These are phyloP conservation scores for Drosophila mayaguana DNA, from an alignment of 2,888 invertebrate genomes.

Conservation along the genomic window DNA sequence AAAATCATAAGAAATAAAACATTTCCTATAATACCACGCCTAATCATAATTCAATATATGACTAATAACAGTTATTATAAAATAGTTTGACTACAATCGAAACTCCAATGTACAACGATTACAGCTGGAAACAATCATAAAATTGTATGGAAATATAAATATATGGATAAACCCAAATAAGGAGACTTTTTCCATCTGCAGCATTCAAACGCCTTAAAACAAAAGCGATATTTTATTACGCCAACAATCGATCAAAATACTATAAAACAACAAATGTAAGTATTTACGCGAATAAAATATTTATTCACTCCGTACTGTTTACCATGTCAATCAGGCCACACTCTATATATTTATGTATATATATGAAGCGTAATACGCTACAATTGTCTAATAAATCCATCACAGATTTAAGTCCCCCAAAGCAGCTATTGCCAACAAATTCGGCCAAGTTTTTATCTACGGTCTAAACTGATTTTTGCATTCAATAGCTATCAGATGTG, in stretches of 20 bases:
- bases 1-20: not conserved
- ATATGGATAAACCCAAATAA: not conserved
- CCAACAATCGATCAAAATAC: not conserved
- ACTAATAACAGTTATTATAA: not conserved
- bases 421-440: not conserved
- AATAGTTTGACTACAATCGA: slow-evolving; percentile 1
- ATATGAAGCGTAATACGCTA: not conserved
- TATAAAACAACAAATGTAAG: slow-evolving; percentile 14
- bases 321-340: not conserved
- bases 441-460: slow-evolving; percentile 13
- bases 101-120: not conserved
- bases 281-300: slow-evolving; percentile 1
- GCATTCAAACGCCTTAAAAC: not conserved
- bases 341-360: not conserved
- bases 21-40: not conserved
- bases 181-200: not conserved
- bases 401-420: not conserved
- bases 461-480: slow-evolving; percentile 7
- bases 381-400: slow-evolving; percentile 16
- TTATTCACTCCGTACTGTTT: not conserved
- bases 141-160: not conserved
- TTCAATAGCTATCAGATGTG: slow-evolving; percentile 14
- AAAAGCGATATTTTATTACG: not conserved
- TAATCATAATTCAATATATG: not conserved
- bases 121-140: not conserved